Base-by-base conservation (phyloP, 2,797 vertebrate genomes). In the Urosaurus nigricauda region DNA sequence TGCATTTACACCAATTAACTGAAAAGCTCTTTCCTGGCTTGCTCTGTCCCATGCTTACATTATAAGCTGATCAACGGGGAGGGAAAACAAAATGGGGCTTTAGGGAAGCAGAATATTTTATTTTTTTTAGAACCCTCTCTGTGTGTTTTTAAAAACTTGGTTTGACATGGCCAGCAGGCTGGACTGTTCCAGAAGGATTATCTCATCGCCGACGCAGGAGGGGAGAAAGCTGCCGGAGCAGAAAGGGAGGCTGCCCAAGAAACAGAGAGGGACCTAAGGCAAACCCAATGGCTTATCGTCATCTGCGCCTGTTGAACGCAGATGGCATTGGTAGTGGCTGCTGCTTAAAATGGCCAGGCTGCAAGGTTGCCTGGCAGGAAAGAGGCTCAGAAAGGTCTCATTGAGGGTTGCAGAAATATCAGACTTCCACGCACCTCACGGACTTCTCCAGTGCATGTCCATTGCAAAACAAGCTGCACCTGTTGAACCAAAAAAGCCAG, bases 141-240 rank as follows among this genome's bases (percentile, higher is more conserved):
- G 47, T 56, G 51, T 32, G 14, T 26, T 43, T 86, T 47, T 77
- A 16, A n/a, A 71, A 29, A 79, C 40, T 73, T 29, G 85, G 21
- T 68, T 87, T 73, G 81, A 74, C 11, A 5, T 68, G 24, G 56
- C 1, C 1, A 56, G 65, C 65, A 19, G 82, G 11, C 35, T 4
- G 17, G 65, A 47, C 65, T 7, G 37, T 87, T 84, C 81, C 80
- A 58, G 84, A 70, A 35, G 58, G 81, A 87, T 90, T 87, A 87
- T 87, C 75, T 87, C 75, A 29, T 47, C 3, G 4, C 37, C 26
- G 2, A 13, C 4, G 1, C 47, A n/a, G 71, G 53, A 32, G 73
- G 80, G 58, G 40, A 3, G 60, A 4, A 17, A 32, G 58, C 5
- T 1, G 47, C 47, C 0, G 35, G 47, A 71, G 51, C 24, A 2